Base-by-base conservation (phyloP, 2,888 invertebrate genomes). In the Tachina fera region DNA sequence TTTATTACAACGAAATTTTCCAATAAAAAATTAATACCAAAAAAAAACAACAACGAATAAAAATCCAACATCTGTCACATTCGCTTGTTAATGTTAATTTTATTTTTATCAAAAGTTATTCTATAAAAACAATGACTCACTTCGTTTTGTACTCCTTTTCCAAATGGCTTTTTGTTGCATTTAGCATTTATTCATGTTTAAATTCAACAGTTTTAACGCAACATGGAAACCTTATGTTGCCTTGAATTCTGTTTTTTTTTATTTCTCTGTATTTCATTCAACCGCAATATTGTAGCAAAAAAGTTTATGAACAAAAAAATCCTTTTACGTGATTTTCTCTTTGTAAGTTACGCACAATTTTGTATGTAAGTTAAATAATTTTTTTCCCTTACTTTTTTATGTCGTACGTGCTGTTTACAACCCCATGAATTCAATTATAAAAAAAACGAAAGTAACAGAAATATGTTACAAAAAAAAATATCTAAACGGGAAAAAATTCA, bases 21-120 rank as follows among this genome's bases (percentile, higher is more conserved):
- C 63, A 63, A 70, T 41, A 65, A 74, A 47, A 72, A 74, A 45
- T 45, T 56, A n/a, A 31, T 31, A 31, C 39, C 11, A 49, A 47
- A 4, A 10, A 70, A 10, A n/a, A 72, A 60, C n/a, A n/a, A n/a
- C n/a, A n/a, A 10, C 39, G 77, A 61, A 83, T 72, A 67, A 5
- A 31, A 31, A 65, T 86, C 47, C 78, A 79, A 86, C 86, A 86
- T 86, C 86, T 86, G 86, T 86, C 83, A 79, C 83, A 79, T 76
- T 79, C 41, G 47, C 22, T 60, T 65, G 14, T 45, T 82, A 51
- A 47, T 39, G 13, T 47, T 72, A n/a, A 60, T 16, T 49, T 67
- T 60, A 60, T 51, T 78, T n/a, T 51, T 51, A 10, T 53, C 39
- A 60, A 1, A 22, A 58, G 41, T 67, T 74, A 56, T 60, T 60